phyloP scores from a whole-genome alignment of 2,888 invertebrate species.

The Crematogaster levior region DNA sequence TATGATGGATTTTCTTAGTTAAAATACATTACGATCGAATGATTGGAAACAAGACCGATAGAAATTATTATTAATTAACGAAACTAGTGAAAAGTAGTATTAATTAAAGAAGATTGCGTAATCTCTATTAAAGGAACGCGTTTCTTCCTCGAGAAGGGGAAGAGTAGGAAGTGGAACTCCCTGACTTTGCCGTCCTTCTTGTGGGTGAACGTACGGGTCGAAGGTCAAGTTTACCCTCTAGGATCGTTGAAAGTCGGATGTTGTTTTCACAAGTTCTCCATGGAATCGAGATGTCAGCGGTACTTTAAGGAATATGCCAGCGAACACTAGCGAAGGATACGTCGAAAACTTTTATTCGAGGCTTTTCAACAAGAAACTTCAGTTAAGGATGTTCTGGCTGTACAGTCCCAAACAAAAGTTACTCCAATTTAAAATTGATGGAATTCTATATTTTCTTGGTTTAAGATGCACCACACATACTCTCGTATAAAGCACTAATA shows the following conservation, averaged over 20 bases:
- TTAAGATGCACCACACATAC: no score
- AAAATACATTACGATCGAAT: neutral
- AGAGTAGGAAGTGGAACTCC: conserved; percentile 63
- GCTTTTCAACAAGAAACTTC: neutral
- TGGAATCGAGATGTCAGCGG: conserved; percentile 42
- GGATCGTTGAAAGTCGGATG: conserved; percentile 54
- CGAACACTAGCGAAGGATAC: neutral
- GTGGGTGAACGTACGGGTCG: conserved; percentile 72
- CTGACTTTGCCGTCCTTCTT: conserved; percentile 68
- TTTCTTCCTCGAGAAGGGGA: conserved; percentile 9
- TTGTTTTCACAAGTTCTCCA: conserved; percentile 61
- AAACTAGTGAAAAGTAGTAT: neutral
- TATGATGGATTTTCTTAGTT: neutral
- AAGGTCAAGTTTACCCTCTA: conserved; percentile 72
- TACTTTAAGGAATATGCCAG: neutral
- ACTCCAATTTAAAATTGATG: no score
- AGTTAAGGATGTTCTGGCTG: no score
- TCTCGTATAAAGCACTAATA: no score
- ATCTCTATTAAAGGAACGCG: conserved; percentile 3
- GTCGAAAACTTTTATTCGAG: neutral
- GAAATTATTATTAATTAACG: neutral
- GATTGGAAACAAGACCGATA: neutral
- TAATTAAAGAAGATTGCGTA: conserved; percentile 4
- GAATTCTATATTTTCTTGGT: no score
- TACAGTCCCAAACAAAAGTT: no score